Evolutionary conservation across 2,113 vertebrate genomes (phyloP), one percentile per base, ranked within the genome.

Genomic region (Oplegnathus fasciatus): DNA sequence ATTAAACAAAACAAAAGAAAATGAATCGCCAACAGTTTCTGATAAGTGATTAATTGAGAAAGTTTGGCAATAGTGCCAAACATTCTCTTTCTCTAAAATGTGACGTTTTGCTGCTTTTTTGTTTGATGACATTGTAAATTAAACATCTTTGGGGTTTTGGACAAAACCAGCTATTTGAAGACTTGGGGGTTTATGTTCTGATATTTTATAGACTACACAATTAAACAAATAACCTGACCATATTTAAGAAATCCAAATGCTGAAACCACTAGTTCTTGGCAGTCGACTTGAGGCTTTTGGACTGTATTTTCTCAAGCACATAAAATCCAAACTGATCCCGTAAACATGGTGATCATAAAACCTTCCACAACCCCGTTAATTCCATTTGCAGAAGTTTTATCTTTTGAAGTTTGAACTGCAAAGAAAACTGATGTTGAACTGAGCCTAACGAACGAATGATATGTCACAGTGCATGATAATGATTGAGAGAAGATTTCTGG

Each of bases 401-500:
- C 17, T 65, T 83, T 28, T 55, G 15, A 77, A 58, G 42, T 67
- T 37, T 34, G 42, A 65, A 34, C 54, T 69, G 28, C 44, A 86
- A 52, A 22, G 50, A 52, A 52, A 52, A 52, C 7, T 18, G 3
- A 5, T 17, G 5, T 13, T 52, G 50, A 52, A 42, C 32, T 44
- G 50, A 34, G n/a, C 6, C 34, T 37, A 37, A 37, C 6, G 34
- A 26, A 68, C 52, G 24, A 66, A 75, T 28, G 40, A 68, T 52
- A 6, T 15, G 34, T 65, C 34, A 55, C 3, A 1, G 26, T 48
- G 28, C 42, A 42, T 60, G 4, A 60, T 20, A 10, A 32, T 44
- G 57, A 70, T 9, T 55, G 22, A 55, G 20, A 9, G 4, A 52
- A 54, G 1, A 28, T 57, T 42, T 67, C 37, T 60, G 15, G 44